phyloP scores from a whole-genome alignment of 1,140 invertebrate species.

The Papilio polytes region DNA sequence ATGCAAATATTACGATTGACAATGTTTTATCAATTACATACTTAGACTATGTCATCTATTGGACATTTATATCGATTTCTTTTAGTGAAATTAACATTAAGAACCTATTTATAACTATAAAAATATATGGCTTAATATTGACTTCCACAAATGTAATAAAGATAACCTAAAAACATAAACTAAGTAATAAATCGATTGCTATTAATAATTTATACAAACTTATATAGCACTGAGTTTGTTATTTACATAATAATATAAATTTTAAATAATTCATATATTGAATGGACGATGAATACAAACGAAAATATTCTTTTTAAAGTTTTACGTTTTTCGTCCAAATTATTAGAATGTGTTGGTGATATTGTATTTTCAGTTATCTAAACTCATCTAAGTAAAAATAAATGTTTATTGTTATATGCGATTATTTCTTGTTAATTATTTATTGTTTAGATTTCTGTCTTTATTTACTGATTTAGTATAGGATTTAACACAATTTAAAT shows the following conservation, averaged over 20 bases:
- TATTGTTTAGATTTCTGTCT: no score
- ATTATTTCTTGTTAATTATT: no score
- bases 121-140: neutral
- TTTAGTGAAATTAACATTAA: neutral
- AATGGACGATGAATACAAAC: neutral
- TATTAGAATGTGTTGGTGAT: no score
- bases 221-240: neutral
- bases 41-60: neutral
- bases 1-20: neutral
- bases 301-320: neutral
- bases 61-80: neutral
- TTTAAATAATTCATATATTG: neutral
- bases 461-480: no score
- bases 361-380: no score
- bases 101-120: neutral
- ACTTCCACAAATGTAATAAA: constrained; percentile 17
- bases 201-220: neutral
- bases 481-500: no score
- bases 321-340: neutral
- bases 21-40: neutral
- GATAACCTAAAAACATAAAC: neutral
- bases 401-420: no score
- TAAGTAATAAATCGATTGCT: neutral
- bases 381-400: no score
- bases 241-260: neutral